Evolutionary conservation across 1,140 invertebrate species (phyloP).

Genomic region (Drosophila pseudoananassae): DNA sequence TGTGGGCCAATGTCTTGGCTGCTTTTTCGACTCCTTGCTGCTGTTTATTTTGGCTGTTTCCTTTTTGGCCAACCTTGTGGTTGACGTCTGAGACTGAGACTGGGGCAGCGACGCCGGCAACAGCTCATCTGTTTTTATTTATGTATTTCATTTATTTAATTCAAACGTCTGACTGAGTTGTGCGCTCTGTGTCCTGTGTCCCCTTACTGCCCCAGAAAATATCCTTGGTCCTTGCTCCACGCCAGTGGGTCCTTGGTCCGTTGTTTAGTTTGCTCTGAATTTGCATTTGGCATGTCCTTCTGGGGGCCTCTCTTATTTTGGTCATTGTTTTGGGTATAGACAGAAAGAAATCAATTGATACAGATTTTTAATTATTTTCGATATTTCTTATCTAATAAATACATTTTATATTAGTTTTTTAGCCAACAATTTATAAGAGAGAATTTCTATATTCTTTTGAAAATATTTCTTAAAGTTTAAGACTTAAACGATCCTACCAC

Average conservation of each 20-base stretch:
- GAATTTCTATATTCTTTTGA: no score
- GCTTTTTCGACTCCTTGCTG: neutral
- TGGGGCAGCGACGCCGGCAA: constrained; percentile 3
- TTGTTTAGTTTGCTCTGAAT: constrained; percentile 36
- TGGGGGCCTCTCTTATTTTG: constrained; percentile 3
- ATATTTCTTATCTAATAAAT: neutral
- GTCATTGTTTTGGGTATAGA: neutral
- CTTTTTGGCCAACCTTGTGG: constrained; percentile 35
- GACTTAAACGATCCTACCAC: no score
- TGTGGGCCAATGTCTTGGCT: neutral
- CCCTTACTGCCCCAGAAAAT: constrained; percentile 15
- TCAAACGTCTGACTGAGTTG: constrained; percentile 59
- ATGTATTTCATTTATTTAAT: constrained; percentile 81
- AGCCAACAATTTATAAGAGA: no score
- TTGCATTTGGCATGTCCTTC: constrained; percentile 48
- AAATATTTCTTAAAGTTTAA: no score
- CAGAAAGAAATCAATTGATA: constrained; percentile 6
- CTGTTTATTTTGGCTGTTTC: constrained; percentile 42
- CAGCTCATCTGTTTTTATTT: constrained; percentile 70
- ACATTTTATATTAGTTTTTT: neutral
- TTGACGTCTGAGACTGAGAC: neutral
- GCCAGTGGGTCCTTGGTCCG: neutral
- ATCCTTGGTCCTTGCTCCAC: constrained; percentile 3
- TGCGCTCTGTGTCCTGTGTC: constrained; percentile 16
- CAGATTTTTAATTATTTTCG: neutral